Conservation (phyloP, 1,140 invertebrate species). For the Panonychus citri region DNA sequence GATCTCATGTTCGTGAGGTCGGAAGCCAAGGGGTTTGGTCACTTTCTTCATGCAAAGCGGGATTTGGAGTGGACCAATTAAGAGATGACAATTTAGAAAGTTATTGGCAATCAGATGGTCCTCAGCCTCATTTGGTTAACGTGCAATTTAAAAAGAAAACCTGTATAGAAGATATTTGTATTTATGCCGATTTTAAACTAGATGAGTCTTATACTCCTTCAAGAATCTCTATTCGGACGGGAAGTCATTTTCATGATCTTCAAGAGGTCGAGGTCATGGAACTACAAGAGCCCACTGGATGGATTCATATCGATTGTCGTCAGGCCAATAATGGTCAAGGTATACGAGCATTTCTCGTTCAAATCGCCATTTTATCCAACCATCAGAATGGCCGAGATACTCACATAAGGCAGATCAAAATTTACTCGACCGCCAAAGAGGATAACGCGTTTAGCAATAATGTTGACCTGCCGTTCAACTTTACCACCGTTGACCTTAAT, state of each 20-base stretch:
- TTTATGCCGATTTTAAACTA: slow-evolving; percentile 90
- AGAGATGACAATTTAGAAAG: slow-evolving; percentile 83
- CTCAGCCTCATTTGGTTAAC: slow-evolving; percentile 88
- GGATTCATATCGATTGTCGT: slow-evolving; percentile 78
- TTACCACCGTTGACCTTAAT: slow-evolving; percentile 3
- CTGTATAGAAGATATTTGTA: slow-evolving; percentile 77
- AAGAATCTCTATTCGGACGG: slow-evolving; percentile 75
- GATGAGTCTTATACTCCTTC: slow-evolving; percentile 98
- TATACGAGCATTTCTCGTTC: slow-evolving; percentile 83
- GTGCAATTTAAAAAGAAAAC: slow-evolving; percentile 92
- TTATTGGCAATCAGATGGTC: slow-evolving; percentile 98
- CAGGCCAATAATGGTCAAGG: slow-evolving; percentile 54
- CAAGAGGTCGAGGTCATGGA: slow-evolving; percentile 88
- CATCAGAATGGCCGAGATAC: slow-evolving; percentile 97
- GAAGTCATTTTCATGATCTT: slow-evolving; percentile 92
- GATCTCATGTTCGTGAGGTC: slow-evolving; percentile 60
- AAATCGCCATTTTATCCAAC: slow-evolving; percentile 88
- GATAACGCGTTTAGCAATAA: slow-evolving; percentile 39
- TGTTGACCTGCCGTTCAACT: slow-evolving; percentile 12
- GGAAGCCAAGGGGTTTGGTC: slow-evolving; percentile 92
- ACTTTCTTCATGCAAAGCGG: slow-evolving; percentile 90
- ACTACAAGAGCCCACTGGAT: slow-evolving; percentile 76
- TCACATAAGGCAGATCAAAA: slow-evolving; percentile 87
- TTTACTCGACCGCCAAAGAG: slow-evolving; percentile 65
- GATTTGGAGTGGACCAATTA: slow-evolving; percentile 90